phyloP scores from a whole-genome alignment of 2,797 vertebrate genomes.

The Cynodonichthys magdalenae region DNA sequence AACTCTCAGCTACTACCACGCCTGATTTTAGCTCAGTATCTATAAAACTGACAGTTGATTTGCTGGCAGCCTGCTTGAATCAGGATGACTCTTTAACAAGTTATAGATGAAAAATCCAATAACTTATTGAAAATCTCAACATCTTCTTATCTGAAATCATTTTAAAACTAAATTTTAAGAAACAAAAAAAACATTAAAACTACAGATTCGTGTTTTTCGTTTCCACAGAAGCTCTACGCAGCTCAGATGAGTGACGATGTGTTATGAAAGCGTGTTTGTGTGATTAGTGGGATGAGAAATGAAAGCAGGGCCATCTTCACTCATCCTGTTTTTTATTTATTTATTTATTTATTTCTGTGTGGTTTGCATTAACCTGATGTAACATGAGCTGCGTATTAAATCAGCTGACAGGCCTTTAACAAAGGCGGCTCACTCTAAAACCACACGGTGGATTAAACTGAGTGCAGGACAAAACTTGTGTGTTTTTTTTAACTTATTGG shows the following conservation, averaged over 20 bases:
- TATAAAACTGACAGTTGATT: too few relatives aligned
- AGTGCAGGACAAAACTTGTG: background rate
- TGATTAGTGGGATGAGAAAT: conserved; percentile 56
- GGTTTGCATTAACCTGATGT: conserved; percentile 55
- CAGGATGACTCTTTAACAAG: too few relatives aligned
- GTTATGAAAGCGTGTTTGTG: conserved; percentile 18
- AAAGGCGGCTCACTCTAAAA: conserved; percentile 45
- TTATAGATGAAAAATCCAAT: too few relatives aligned
- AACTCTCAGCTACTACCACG: too few relatives aligned
- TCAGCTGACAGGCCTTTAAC: conserved; percentile 35
- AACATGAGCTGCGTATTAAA: conserved; percentile 43
- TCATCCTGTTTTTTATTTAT: conserved; percentile 1
- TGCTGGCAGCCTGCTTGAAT: too few relatives aligned
- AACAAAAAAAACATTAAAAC: too few relatives aligned
- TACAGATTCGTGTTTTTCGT: background rate
- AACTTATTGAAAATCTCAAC: too few relatives aligned
- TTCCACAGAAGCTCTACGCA: background rate
- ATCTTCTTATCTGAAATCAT: too few relatives aligned
- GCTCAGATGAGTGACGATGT: background rate
- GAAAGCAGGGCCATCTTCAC: conserved; percentile 12
- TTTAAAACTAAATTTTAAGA: too few relatives aligned
- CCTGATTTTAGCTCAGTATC: too few relatives aligned
- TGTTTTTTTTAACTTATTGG: background rate
- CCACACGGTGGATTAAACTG: conserved; percentile 18
- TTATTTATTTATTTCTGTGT: conserved; percentile 29